Conservation (phyloP, 2,888 invertebrate genomes). For the Encarsia formosa region DNA sequence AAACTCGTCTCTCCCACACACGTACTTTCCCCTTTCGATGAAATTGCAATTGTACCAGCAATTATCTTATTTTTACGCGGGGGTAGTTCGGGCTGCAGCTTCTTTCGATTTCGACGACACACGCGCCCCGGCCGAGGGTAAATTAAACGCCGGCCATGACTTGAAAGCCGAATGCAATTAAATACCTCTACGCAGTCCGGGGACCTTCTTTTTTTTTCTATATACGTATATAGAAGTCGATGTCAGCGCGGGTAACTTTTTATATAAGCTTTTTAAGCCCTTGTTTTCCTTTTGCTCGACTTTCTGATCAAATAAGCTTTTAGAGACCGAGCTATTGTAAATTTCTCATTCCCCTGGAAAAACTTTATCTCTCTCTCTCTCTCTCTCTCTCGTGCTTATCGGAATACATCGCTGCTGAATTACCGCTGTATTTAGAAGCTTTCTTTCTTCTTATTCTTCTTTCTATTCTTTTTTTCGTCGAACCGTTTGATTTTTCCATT, state of each 20-base stretch:
- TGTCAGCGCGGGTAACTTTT: conserved; percentile 21
- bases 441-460: no score
- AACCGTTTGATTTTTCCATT: no score
- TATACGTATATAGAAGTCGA: conserved; percentile 21
- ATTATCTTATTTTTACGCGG: conserved; percentile 43
- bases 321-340: conserved; percentile 5
- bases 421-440: no score
- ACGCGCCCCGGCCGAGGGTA: conserved; percentile 25
- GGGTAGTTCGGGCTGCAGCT: conserved; percentile 6
- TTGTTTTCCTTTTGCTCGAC: neutral
- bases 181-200: no score
- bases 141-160: conserved; percentile 32
- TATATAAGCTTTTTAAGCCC: conserved; percentile 5
- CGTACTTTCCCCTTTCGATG: conserved; percentile 18
- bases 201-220: no score
- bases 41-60: conserved; percentile 45
- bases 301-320: conserved; percentile 17
- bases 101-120: conserved; percentile 35
- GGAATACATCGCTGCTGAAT: neutral
- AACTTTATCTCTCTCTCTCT: no score
- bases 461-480: no score
- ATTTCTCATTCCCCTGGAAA: neutral
- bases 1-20: conserved; percentile 1
- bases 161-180: conserved; percentile 28
- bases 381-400: neutral